Evolutionary conservation across 2,888 invertebrate genomes (phyloP).

Genomic region (Torymus tubicola): DNA sequence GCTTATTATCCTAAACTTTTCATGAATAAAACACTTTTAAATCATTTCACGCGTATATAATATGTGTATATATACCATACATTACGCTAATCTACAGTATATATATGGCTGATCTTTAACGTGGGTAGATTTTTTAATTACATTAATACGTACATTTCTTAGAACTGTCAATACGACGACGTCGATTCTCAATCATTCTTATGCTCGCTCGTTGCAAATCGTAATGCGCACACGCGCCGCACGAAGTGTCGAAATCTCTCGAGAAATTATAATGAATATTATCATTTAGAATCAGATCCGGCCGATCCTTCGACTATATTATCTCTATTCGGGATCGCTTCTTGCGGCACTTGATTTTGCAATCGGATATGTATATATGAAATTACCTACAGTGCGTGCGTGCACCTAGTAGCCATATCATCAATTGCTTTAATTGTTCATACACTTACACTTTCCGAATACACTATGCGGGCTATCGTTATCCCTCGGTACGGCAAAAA

Average conservation of each 20-base stretch:
- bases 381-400: neutral
- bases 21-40: too few species aligned
- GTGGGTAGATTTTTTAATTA: too few species aligned
- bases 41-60: too few species aligned
- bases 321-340: constrained; percentile 29
- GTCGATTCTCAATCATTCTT: constrained; percentile 13
- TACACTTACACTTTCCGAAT: neutral
- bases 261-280: constrained; percentile 39
- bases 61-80: too few species aligned
- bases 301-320: constrained; percentile 19
- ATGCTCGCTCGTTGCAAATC: constrained; percentile 6
- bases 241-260: constrained; percentile 7
- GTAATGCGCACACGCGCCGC: neutral
- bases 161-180: neutral
- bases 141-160: too few species aligned
- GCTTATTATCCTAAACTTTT: neutral
- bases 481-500: too few species aligned
- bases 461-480: constrained; percentile 8
- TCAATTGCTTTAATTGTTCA: constrained; percentile 37
- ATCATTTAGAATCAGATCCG: constrained; percentile 46
- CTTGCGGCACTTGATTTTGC: constrained; percentile 42
- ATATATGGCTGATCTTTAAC: too few species aligned
- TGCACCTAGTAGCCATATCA: constrained; percentile 16
- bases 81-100: too few species aligned
- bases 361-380: constrained; percentile 49